Evolutionary conservation across 2,888 invertebrate genomes (phyloP).

Genomic region (Pachydiplax longipennis): DNA sequence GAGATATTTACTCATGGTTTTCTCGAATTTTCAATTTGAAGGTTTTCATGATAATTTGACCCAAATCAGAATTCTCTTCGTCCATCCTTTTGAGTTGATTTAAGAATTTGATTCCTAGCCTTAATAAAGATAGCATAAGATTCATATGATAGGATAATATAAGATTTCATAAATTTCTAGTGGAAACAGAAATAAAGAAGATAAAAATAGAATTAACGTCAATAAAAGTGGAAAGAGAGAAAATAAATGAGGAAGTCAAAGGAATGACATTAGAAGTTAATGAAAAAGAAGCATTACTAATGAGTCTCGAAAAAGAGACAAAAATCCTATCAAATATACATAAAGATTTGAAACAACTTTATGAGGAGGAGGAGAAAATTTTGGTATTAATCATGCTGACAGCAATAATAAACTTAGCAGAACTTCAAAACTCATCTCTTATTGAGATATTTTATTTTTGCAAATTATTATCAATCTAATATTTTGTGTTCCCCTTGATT

Average conservation of each 20-base stretch:
- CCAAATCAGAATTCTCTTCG: too few relatives aligned
- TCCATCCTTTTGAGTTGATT: too few relatives aligned
- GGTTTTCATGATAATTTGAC: too few relatives aligned
- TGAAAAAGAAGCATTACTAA: neutral
- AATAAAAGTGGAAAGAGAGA: neutral
- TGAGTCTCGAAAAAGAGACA: constrained; percentile 4
- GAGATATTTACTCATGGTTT: neutral
- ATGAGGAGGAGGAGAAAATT: neutral
- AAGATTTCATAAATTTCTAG: neutral
- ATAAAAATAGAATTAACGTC: neutral
- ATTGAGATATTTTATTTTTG: too few relatives aligned
- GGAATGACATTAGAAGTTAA: neutral
- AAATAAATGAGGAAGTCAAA: neutral
- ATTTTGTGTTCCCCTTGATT: neutral
- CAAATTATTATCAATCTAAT: too few relatives aligned
- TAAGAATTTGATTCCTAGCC: too few relatives aligned
- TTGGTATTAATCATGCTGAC: neutral
- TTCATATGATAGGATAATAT: too few relatives aligned
- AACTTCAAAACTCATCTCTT: too few relatives aligned
- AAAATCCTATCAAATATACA: neutral
- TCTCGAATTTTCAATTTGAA: too few relatives aligned
- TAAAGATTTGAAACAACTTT: neutral
- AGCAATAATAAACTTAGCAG: neutral
- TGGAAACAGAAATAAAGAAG: neutral
- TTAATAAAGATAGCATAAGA: too few relatives aligned